Evolutionary conservation across 2,113 vertebrate genomes (phyloP), one percentile per base, ranked within the genome.

Genomic region (Tetrax tetrax): DNA sequence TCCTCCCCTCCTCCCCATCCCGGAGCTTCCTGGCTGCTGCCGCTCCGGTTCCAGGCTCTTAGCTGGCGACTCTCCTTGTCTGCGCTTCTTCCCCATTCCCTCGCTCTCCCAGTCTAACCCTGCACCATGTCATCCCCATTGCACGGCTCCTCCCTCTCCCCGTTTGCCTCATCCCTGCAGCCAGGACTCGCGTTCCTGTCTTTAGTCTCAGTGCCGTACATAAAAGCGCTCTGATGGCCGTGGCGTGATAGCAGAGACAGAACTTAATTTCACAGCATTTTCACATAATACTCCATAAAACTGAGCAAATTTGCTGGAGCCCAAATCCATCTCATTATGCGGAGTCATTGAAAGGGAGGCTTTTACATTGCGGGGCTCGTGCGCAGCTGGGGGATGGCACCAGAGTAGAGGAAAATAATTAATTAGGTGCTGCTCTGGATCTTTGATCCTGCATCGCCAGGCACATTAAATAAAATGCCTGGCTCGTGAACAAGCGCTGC

Each of bases 181-280:
- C 83, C 47, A 82, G 89, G 54, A 66, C 77, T 94, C 57, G n/a
- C 77, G 57, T 78, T 76, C 83, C 95, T 82, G 18, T 87, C 89
- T 82, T 72, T 7, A 22, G 66, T 90, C 94, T 89, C 89, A 66
- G 91, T 3, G 12, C 93, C 12, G 9, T 47, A 91, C 91, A 91
- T 91, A 91, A 90, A 93, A 95, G 96, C 47, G 37, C 86, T 94
- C 56, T 64, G 93, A 95, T 77, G 82, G 89, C 84, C 88, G 5
- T 69, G 94, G 97, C 13, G 11, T 59, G 96, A 93, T 93, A 95
- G 93, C 83, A 86, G 75, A 83, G 83, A 94, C 94, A 87, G 95
- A 94, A 95, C 91, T 94, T 83, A 93, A 93, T 96, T 97, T 96
- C 96, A 92, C 84, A 97, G 96, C 74, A 18, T 82, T 94, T 90